Evolutionary conservation across 2,888 invertebrate genomes (phyloP).

Genomic region (Cheilosia vernalis): DNA sequence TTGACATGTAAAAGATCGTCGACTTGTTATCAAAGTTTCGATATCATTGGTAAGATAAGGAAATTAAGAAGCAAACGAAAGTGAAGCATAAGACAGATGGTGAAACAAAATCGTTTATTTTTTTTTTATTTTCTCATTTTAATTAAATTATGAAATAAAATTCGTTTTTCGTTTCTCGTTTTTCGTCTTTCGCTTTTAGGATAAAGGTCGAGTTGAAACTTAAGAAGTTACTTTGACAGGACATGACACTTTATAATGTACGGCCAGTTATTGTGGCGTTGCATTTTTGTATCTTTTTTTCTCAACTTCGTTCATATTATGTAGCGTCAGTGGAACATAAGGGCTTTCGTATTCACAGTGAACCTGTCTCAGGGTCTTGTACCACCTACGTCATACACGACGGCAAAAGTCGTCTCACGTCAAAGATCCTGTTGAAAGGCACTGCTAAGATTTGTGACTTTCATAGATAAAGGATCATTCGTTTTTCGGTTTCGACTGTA

Average conservation of each 20-base stretch:
- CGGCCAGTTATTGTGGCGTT: neutral
- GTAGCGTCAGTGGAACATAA: no score
- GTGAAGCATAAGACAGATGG: slow-evolving; percentile 37
- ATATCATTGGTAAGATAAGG: slow-evolving; percentile 61
- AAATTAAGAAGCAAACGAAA: slow-evolving; percentile 45
- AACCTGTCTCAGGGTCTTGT: no score
- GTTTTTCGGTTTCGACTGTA: no score
- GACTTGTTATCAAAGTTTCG: slow-evolving; percentile 52
- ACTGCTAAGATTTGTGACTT: no score
- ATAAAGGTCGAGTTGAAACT: slow-evolving; percentile 13
- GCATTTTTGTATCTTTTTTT: no score
- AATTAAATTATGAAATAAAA: slow-evolving; percentile 15
- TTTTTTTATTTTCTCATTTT: neutral
- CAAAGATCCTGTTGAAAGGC: no score
- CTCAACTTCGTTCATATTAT: no score
- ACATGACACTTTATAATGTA: neutral
- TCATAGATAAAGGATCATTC: no score
- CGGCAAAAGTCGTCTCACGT: no score
- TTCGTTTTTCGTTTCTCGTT: neutral
- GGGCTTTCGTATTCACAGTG: no score
- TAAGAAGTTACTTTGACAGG: slow-evolving; percentile 19
- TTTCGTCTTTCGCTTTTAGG: neutral
- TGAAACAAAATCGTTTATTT: slow-evolving; percentile 1
- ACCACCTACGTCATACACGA: no score
- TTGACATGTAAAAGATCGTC: slow-evolving; percentile 37